These are phyloP conservation scores for Clarias macrocephalus DNA, from an alignment of 2,113 vertebrate genomes.

Conservation along the genomic window DNA sequence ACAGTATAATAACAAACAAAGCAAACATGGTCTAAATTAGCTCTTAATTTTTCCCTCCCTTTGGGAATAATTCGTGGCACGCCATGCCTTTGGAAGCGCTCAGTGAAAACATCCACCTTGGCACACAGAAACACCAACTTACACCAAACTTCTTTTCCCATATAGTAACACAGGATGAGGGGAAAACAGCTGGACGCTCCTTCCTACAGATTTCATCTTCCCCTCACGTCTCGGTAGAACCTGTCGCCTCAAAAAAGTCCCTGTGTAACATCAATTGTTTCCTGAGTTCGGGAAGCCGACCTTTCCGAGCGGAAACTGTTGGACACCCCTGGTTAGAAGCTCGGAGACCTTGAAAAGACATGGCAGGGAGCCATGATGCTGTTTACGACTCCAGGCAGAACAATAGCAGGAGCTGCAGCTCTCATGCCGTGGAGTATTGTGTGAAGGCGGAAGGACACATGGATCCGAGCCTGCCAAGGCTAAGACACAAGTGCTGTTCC, in stretches of 20 bases:
- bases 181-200: slow-evolving; percentile 11
- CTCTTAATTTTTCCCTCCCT: background rate
- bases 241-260: background rate
- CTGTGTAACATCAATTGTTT: slow-evolving; percentile 38
- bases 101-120: slow-evolving; percentile 35
- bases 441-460: slow-evolving; percentile 14
- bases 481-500: background rate
- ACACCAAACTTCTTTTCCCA: slow-evolving; percentile 22
- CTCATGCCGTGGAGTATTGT: slow-evolving; percentile 28
- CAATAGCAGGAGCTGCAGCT: slow-evolving; percentile 35
- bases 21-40: slow-evolving; percentile 2
- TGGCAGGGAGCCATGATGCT: slow-evolving; percentile 8
- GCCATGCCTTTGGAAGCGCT: slow-evolving; percentile 9
- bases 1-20: slow-evolving; percentile 20
- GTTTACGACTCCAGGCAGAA: slow-evolving; percentile 30
- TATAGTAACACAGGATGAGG: slow-evolving; percentile 32
- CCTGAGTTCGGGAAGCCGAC: slow-evolving; percentile 19
- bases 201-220: background rate
- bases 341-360: slow-evolving; percentile 32
- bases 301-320: slow-evolving; percentile 29
- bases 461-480: background rate
- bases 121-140: slow-evolving; percentile 10
- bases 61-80: slow-evolving; percentile 1
- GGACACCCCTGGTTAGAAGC: slow-evolving; percentile 34
- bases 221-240: slow-evolving; percentile 23